Percentiles rank a stretch among this genome's conserved stretches.
Conservation (phyloP, 2,113 vertebrate species). For the Trinectes maculatus region DNA sequence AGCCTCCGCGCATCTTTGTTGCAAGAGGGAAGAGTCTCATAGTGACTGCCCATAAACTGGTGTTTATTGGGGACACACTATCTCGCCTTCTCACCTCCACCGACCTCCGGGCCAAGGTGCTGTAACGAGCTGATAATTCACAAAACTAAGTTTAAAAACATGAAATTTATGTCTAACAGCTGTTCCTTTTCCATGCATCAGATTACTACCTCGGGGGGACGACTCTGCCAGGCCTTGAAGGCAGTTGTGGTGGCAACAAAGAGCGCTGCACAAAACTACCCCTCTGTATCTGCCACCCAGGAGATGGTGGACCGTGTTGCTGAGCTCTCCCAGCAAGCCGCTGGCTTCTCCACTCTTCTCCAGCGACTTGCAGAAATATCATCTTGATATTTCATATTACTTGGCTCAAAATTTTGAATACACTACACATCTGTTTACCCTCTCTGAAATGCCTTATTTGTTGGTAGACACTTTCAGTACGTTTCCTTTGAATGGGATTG, state of each 20-base stretch:
- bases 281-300: constrained; percentile 84
- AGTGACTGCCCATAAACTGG: constrained; percentile 90
- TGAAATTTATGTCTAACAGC: no score
- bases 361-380: constrained; percentile 83
- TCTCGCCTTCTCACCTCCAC: constrained; percentile 86
- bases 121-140: no score
- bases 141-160: no score
- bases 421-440: constrained; percentile 50
- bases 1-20: constrained; percentile 88
- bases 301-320: constrained; percentile 88
- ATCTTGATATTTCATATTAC: constrained; percentile 65
- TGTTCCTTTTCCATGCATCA: constrained; percentile 36
- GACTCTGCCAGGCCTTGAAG: constrained; percentile 88
- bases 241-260: constrained; percentile 89
- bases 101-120: constrained; percentile 85
- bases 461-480: constrained; percentile 55
- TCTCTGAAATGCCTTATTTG: constrained; percentile 79
- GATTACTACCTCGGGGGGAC: constrained; percentile 85
- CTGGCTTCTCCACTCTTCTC: constrained; percentile 87
- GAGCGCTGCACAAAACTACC: constrained; percentile 89
- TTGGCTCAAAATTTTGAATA: constrained; percentile 38
- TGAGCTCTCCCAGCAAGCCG: constrained; percentile 87
- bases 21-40: constrained; percentile 89
- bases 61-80: constrained; percentile 91
- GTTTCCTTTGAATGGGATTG: constrained; percentile 42